Base-by-base conservation (phyloP, 2,797 vertebrate species). In the Paguma larvata region DNA sequence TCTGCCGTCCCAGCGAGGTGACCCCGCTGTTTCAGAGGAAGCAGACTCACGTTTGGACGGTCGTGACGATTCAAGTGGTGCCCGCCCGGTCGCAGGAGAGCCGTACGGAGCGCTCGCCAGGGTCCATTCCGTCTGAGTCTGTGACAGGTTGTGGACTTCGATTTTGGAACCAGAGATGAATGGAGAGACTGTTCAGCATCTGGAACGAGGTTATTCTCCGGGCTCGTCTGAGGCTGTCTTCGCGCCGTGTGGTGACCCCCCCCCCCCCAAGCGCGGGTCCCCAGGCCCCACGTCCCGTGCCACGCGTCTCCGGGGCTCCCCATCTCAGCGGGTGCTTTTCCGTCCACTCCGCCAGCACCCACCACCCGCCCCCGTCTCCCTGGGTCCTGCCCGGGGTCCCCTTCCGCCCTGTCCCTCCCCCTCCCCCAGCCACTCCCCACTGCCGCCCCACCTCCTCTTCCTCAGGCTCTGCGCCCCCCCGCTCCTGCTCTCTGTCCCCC, bases 321-420 rank as follows among this genome's bases (percentile, higher is more conserved):
- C 53, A 7, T 21, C 34, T 15, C 14, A 30, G n/a, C 3, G 1
- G 59, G 14, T 7, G 8, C 23, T 2, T 15, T 32, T 65, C 70
- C 2, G 3, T 8, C 30, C 2, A 0, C 70, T 25, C 27, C 23
- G 2, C n/a, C 1, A 3, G 13, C 1, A 18, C 15, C 56, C 0
- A 1, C 19, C 13, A 18, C 19, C 41, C 44, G 38, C 41, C 46
- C 51, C 32, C 11, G 0, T 1, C 46, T 38, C 14, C 30, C n/a
- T 0, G 19, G 41, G 16, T 8, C n/a, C 65, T 5, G 3, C 44
- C 15, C 1, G 1, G 0, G 34, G 23, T 14, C 41, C 41, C 23
- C 16, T 53, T 32, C 34, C 30, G 13, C 85, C 1, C 0, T 23
- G 44, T 15, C 15, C 46, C 65, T 2, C 1, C 0, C 32, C 4